A percentile compares a stretch with the other conserved stretches of the same genome.
phyloP scores from a whole-genome alignment of 2,797 vertebrate species.

The Meriones psammophilus region DNA sequence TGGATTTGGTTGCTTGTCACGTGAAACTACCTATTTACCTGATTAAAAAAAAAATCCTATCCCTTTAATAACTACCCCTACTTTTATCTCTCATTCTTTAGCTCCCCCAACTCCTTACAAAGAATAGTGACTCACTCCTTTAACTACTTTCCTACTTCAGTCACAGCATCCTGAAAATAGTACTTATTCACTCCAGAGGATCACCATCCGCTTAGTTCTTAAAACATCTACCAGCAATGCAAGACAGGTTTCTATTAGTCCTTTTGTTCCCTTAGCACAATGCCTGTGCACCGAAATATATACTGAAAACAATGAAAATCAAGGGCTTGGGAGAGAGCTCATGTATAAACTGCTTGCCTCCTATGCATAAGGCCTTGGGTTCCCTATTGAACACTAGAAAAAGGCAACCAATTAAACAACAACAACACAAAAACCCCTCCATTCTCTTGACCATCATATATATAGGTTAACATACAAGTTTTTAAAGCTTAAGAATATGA shows the following conservation, averaged over 20 bases:
- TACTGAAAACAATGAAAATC: slow-evolving; percentile 28
- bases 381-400: background rate
- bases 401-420: background rate
- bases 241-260: background rate
- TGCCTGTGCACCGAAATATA: slow-evolving; percentile 10
- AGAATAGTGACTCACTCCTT: background rate
- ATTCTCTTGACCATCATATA: background rate
- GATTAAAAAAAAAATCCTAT: background rate
- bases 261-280: slow-evolving; percentile 16
- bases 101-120: background rate
- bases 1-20: slow-evolving; percentile 13
- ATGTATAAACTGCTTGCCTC: background rate
- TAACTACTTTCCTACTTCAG: slow-evolving; percentile 5
- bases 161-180: slow-evolving; percentile 14
- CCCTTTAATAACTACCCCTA: background rate
- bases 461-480: background rate
- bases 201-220: background rate
- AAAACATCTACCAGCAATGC: background rate
- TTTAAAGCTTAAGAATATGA: slow-evolving; percentile 53
- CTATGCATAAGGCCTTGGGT: background rate
- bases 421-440: background rate
- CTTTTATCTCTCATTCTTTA: slow-evolving; percentile 44
- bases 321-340: background rate
- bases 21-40: slow-evolving; percentile 36
- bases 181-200: background rate